These are phyloP conservation scores for Lycaena phlaeas DNA, from an alignment of 2,888 invertebrate genomes.

Conservation along the genomic window DNA sequence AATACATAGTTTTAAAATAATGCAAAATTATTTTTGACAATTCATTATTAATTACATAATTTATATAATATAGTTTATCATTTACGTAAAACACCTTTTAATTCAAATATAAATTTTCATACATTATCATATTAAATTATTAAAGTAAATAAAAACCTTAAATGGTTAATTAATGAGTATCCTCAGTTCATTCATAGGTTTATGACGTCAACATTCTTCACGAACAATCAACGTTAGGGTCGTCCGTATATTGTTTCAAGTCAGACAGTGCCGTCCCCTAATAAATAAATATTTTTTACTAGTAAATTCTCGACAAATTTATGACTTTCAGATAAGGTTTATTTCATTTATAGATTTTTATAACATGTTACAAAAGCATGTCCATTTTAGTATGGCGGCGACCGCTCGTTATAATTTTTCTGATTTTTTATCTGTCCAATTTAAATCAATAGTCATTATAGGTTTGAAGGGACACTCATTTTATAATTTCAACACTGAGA, in stretches of 20 bases:
- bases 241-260: conserved; percentile 1
- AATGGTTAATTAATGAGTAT: no score
- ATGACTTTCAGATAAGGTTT: conserved; percentile 8
- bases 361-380: conserved; percentile 17
- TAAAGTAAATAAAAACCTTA: no score
- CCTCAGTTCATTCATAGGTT: not conserved
- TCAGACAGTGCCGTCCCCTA: conserved; percentile 1
- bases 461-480: conserved; percentile 66
- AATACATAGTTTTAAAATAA: no score
- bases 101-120: no score
- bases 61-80: no score
- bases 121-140: no score
- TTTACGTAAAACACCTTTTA: no score
- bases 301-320: conserved; percentile 6
- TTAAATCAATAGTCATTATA: conserved; percentile 73
- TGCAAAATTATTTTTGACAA: no score
- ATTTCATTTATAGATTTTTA: conserved; percentile 11
- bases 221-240: not conserved
- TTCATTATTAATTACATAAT: no score
- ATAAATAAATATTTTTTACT: conserved; percentile 3
- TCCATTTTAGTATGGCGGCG: conserved; percentile 48
- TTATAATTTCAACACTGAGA: conserved; percentile 54
- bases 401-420: conserved; percentile 67
- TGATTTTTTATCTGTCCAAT: conserved; percentile 67
- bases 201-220: not conserved